Conservation (phyloP, 1,140 invertebrate species). For the Drosophila aff. region DNA sequence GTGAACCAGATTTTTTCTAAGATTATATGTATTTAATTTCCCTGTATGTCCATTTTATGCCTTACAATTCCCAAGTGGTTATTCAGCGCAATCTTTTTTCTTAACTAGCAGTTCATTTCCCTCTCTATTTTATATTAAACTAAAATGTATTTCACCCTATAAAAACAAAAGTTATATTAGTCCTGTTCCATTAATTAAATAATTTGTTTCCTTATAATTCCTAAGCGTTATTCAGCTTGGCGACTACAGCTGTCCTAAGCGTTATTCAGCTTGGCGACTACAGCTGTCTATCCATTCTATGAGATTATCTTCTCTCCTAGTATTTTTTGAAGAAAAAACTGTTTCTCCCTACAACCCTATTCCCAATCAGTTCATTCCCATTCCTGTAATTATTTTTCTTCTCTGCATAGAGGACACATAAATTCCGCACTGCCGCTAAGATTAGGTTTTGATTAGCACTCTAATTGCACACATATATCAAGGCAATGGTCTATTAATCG, state of each 20-base stretch:
- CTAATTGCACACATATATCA: conserved; percentile 78
- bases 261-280: background rate
- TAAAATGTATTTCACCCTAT: too few relatives aligned
- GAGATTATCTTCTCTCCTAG: background rate
- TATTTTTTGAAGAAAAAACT: background rate
- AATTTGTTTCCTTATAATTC: background rate
- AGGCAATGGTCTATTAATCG: conserved; percentile 61
- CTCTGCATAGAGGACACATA: conserved; percentile 39
- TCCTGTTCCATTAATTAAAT: too few relatives aligned
- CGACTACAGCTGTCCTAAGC: background rate
- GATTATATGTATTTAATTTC: too few relatives aligned
- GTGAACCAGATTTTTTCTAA: too few relatives aligned
- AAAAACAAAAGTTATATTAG: too few relatives aligned
- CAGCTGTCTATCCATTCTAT: too few relatives aligned
- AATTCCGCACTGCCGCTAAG: conserved; percentile 39
- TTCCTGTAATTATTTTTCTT: background rate
- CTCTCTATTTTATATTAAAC: too few relatives aligned
- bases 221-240: background rate
- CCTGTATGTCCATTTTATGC: too few relatives aligned
- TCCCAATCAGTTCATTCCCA: background rate
- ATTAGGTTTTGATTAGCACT: conserved; percentile 72
- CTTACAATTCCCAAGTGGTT: too few relatives aligned
- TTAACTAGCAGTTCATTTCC: too few relatives aligned
- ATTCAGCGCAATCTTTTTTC: too few relatives aligned
- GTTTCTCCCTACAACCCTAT: background rate